Percentiles rank a stretch among this genome's conserved stretches.
Evolutionary conservation across 2,113 vertebrate genomes (phyloP).

Genomic region (Otolemur garnettii): DNA sequence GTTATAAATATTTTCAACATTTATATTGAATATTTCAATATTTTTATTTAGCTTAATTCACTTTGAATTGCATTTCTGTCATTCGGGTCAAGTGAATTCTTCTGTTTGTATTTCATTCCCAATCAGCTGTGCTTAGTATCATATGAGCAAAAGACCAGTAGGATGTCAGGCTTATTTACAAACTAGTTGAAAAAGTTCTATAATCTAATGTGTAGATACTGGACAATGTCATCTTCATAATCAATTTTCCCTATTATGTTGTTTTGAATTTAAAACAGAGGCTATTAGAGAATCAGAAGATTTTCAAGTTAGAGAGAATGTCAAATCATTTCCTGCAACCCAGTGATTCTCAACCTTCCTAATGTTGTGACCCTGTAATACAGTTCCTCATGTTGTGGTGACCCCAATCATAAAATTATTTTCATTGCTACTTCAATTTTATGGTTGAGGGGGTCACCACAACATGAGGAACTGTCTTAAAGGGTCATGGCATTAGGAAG

Average conservation of each 20-base stretch:
- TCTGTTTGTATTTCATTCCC: background rate
- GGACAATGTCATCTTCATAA: background rate
- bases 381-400: too few species aligned
- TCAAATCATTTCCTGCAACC: background rate
- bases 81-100: background rate
- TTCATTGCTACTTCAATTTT: too few species aligned
- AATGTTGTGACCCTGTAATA: too few species aligned
- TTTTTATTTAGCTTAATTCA: background rate
- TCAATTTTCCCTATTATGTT: background rate
- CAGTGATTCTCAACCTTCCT: too few species aligned
- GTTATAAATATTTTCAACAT: background rate
- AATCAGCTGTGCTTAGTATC: background rate
- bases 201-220: background rate
- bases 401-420: too few species aligned
- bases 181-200: background rate
- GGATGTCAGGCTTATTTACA: background rate
- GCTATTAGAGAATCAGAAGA: background rate
- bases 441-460: too few species aligned
- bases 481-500: too few species aligned
- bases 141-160: background rate
- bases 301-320: background rate
- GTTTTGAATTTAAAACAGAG: background rate
- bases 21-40: background rate
- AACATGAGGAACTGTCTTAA: too few species aligned
- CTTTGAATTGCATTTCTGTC: background rate